Evolutionary conservation across 2,797 vertebrate species (phyloP).

Genomic region (Pantherophis alleghaniensis): DNA sequence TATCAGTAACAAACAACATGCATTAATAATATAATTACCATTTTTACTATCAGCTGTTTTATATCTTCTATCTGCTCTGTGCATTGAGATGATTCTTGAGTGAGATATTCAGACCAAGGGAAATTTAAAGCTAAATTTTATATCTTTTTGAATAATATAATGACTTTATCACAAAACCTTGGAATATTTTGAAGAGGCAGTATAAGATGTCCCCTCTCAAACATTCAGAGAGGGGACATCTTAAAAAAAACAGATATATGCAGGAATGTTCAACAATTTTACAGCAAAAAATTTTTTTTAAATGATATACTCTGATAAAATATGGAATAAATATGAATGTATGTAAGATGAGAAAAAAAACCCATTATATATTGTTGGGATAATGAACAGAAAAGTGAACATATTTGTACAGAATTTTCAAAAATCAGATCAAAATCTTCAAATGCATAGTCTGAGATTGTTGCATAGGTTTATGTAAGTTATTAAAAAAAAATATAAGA

Average conservation of each 20-base stretch:
- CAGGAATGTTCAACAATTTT: background rate
- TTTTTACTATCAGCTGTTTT: background rate
- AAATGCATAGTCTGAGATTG: background rate
- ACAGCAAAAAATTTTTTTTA: background rate
- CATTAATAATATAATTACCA: background rate
- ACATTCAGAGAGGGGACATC: background rate
- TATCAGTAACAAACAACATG: background rate
- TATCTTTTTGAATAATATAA: background rate
- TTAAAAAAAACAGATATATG: background rate
- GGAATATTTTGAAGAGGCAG: background rate
- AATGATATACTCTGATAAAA: background rate
- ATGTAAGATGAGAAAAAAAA: background rate
- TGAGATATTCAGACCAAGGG: background rate
- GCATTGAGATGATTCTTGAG: background rate
- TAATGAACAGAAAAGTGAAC: background rate
- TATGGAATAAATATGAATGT: background rate
- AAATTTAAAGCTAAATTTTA: background rate
- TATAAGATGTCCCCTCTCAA: background rate
- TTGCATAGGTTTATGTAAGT: background rate
- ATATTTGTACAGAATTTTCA: background rate
- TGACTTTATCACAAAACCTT: background rate
- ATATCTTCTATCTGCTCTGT: background rate
- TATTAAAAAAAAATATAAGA: background rate
- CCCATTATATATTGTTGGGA: background rate
- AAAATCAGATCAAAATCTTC: background rate